These are phyloP conservation scores for Ischnura elegans DNA, from an alignment of 2,888 invertebrate genomes.

Conservation along the genomic window DNA sequence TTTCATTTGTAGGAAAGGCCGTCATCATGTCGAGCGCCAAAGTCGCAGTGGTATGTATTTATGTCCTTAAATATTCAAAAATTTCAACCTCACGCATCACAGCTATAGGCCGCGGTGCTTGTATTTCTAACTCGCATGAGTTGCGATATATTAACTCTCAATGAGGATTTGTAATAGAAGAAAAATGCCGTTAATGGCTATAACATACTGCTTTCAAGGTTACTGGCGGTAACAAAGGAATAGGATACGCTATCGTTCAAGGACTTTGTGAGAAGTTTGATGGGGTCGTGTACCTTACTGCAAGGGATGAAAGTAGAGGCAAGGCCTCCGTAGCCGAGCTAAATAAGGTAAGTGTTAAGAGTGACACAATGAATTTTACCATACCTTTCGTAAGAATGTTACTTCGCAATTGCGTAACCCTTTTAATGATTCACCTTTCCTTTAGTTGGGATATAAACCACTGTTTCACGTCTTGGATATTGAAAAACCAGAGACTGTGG, in stretches of 20 bases:
- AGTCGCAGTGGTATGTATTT: conserved; percentile 8
- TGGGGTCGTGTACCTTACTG: conserved; percentile 86
- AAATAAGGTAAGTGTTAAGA: conserved; percentile 80
- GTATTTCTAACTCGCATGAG: too few relatives aligned
- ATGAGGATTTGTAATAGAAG: too few relatives aligned
- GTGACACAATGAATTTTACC: too few relatives aligned
- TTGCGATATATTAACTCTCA: too few relatives aligned
- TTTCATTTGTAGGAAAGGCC: conserved; percentile 77
- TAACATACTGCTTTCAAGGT: conserved; percentile 77
- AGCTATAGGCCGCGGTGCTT: too few relatives aligned
- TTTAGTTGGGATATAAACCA: conserved; percentile 76
- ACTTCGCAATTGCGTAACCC: too few relatives aligned
- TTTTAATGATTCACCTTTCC: too few relatives aligned
- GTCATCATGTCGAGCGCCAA: not conserved
- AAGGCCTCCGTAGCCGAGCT: conserved; percentile 81
- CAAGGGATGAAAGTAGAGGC: conserved; percentile 82
- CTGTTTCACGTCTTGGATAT: conserved; percentile 86
- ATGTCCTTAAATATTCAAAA: too few relatives aligned
- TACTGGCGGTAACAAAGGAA: conserved; percentile 86
- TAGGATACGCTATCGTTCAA: conserved; percentile 85
- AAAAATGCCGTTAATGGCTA: not conserved
- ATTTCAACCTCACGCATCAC: too few relatives aligned
- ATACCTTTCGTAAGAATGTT: too few relatives aligned
- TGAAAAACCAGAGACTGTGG: conserved; percentile 81
- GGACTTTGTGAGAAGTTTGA: conserved; percentile 83